Conservation (phyloP, 2,797 vertebrate species). For the Pitangus sulphuratus region DNA sequence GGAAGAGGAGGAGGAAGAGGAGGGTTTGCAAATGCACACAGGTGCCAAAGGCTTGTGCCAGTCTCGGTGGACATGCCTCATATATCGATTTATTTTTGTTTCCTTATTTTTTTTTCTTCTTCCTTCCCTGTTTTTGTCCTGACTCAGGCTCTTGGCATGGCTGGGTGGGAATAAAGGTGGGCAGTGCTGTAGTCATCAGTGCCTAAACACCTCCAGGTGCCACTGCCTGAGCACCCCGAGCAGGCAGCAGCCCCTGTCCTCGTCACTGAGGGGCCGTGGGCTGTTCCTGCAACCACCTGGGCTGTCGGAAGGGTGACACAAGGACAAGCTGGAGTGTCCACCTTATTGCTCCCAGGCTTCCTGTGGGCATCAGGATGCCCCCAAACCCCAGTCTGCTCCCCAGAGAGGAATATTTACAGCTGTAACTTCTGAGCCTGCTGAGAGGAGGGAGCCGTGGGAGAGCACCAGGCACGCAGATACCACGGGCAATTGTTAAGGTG, state of each 20-base stretch:
- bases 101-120: neutral
- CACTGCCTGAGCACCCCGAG: neutral
- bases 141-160: neutral
- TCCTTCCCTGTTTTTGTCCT: neutral
- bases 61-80: neutral
- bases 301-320: neutral
- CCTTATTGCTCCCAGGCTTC: neutral
- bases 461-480: accelerated
- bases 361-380: neutral
- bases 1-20: neutral
- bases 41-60: too few species aligned
- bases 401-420: accelerated
- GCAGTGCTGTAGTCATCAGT: neutral
- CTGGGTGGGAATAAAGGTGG: neutral
- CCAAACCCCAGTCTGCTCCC: accelerated
- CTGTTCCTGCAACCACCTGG: neutral
- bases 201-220: neutral
- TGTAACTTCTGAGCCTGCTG: neutral
- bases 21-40: neutral
- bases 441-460: neutral
- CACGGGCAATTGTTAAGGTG: accelerated
- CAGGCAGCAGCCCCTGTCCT: neutral
- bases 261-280: accelerated
- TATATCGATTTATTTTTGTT: neutral
- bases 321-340: neutral